Evolutionary conservation across 2,797 vertebrate species (phyloP).

Genomic region (Myotis daubentonii): DNA sequence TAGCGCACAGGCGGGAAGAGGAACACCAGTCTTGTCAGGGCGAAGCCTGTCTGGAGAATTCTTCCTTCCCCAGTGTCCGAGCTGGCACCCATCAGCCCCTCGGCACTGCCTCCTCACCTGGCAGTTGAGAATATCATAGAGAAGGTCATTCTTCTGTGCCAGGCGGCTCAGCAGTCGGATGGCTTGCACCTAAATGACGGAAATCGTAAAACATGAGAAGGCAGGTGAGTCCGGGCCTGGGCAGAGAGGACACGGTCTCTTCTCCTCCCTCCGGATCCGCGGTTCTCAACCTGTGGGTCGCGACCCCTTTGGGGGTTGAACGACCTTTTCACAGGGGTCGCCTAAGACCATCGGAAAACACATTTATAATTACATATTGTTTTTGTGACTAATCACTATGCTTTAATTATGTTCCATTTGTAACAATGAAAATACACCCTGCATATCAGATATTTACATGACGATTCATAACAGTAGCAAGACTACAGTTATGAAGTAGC

Average conservation of each 20-base stretch:
- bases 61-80: neutral
- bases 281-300: too few relatives aligned
- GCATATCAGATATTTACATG: too few relatives aligned
- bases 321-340: too few relatives aligned
- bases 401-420: too few relatives aligned
- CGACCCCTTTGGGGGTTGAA: too few relatives aligned
- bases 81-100: fast-evolving
- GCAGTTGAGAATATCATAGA: conserved; percentile 77
- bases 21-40: neutral
- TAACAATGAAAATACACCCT: too few relatives aligned
- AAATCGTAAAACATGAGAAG: neutral
- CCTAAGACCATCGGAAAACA: too few relatives aligned
- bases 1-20: neutral
- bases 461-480: too few relatives aligned
- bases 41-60: neutral
- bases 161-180: conserved; percentile 68
- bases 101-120: conserved; percentile 41
- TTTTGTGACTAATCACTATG: too few relatives aligned
- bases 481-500: too few relatives aligned
- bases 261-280: neutral
- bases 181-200: conserved; percentile 70
- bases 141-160: conserved; percentile 68
- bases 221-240: neutral
- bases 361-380: too few relatives aligned
- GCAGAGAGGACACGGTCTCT: neutral